These are phyloP conservation scores for Ceryle rudis DNA, from an alignment of 2,797 vertebrate genomes.

Conservation along the genomic window DNA sequence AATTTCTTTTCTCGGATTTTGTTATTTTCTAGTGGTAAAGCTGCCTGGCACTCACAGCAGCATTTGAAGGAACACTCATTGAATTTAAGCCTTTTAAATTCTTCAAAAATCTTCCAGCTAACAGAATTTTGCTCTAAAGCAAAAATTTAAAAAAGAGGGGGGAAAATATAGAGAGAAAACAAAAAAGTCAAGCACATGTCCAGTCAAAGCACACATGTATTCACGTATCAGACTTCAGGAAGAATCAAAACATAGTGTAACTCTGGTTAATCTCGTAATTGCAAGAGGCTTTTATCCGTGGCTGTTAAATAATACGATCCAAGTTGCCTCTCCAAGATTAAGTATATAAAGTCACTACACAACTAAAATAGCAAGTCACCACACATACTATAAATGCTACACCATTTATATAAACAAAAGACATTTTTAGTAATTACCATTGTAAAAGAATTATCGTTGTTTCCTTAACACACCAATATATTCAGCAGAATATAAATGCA, in stretches of 20 bases:
- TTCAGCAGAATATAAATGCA: not conserved
- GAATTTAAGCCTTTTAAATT: not conserved
- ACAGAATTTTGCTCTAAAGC: not conserved
- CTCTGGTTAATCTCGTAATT: slow-evolving; percentile 60
- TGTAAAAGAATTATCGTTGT: not conserved
- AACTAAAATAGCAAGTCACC: slow-evolving; percentile 33
- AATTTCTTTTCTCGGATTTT: not conserved
- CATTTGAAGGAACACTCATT: not conserved
- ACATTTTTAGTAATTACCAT: not conserved
- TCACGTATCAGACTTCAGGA: not conserved
- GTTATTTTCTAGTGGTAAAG: not conserved
- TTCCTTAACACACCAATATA: not conserved
- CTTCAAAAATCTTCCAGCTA: not conserved
- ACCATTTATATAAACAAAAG: not conserved
- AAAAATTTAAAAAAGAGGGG: not conserved
- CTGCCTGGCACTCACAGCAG: not conserved
- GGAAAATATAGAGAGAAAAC: not conserved
- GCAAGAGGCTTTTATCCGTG: slow-evolving; percentile 54
- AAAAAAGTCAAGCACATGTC: not conserved
- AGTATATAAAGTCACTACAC: not conserved
- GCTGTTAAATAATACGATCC: slow-evolving; percentile 60
- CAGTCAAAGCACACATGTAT: not conserved
- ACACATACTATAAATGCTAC: not conserved
- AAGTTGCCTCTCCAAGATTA: slow-evolving; percentile 37
- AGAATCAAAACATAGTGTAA: slow-evolving; percentile 49